These are phyloP conservation scores for Neomicropteryx cornuta DNA, from an alignment of 1,140 invertebrate species.

Conservation along the genomic window DNA sequence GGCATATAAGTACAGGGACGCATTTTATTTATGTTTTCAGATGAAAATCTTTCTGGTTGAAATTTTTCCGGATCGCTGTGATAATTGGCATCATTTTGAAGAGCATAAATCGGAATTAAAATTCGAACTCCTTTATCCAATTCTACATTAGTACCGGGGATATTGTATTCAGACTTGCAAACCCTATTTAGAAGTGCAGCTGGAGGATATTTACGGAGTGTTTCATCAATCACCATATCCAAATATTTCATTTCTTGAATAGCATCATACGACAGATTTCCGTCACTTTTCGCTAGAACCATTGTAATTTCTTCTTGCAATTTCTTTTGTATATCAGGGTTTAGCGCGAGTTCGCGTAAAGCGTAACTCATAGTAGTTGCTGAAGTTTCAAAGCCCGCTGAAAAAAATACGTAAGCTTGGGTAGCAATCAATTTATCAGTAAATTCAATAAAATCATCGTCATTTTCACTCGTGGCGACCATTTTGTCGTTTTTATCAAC, in stretches of 20 bases:
- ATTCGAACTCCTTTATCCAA: neutral
- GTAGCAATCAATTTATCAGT: conserved; percentile 14
- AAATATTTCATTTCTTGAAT: conserved; percentile 26
- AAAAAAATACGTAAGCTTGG: conserved; percentile 19
- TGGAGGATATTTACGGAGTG: conserved; percentile 30
- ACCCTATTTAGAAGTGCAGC: conserved; percentile 19
- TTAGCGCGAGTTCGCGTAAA: conserved; percentile 30
- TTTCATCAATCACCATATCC: conserved; percentile 21
- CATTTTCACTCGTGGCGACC: neutral
- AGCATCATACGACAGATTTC: conserved; percentile 24
- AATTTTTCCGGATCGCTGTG: conserved; percentile 23
- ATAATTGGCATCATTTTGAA: conserved; percentile 29
- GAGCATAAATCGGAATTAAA: conserved; percentile 18
- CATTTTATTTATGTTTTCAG: conserved; percentile 16
- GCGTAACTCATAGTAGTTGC: conserved; percentile 29
- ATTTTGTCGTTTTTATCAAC: too few relatives aligned
- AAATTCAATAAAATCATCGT: neutral
- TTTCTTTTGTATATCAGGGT: conserved; percentile 35
- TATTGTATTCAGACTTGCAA: conserved; percentile 15
- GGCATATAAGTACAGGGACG: conserved; percentile 22
- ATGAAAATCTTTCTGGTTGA: conserved; percentile 24
- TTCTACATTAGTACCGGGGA: neutral
- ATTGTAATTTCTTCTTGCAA: conserved; percentile 31
- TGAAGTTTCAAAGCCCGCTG: conserved; percentile 28
- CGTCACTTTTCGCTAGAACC: conserved; percentile 15